Base-by-base conservation (phyloP, 2,113 vertebrate species). In the Spilogale gracilis region DNA sequence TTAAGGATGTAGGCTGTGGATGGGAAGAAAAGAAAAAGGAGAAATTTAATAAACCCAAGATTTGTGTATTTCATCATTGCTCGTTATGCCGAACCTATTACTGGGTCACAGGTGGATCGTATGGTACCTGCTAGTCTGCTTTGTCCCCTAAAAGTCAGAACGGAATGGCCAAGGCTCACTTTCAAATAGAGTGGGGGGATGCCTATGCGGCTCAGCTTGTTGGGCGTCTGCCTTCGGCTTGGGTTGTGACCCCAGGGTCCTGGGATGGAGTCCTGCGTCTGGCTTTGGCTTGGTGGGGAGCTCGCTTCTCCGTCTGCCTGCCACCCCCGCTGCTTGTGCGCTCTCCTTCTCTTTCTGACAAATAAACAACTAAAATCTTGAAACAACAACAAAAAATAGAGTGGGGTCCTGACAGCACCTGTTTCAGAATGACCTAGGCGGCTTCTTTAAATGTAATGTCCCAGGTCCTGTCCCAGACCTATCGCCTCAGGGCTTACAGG, bases 71-170 rank as follows among this genome's bases (percentile, higher is more conserved):
- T 32, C 0, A 4, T 54, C 17, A 27, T 27, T 20, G 61, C 84
- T 21, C 5, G 18, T 48, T 10, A 6, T 2, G 50, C n/a, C 21
- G 54, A 83, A 74, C 30, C 25, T 76, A 56, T 27, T 0, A 7
- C 7, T 0, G n/a, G 32, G n/a, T 43, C 60, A 25, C 20, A 54
- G 9, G 20, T 0, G 0, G 52, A 18, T 38, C 3, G 3, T 0
- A 4, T 3, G 3, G 18, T 61, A 13, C 7, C 79, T 27, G 16
- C 8, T 5, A 38, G 58, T 2, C 45, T 27, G 32, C n/a, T 23
- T n/a, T 80, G 61, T 38, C 63, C 52, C 38, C 58, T n/a, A 17
- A 58, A 85, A n/a, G 60, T 45, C 73, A 9, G 13, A n/a, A 32
- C 2, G 14, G 43, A 52, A 8, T 0, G 2, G 38, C 71, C 30